phyloP scores from a whole-genome alignment of 2,888 invertebrate species.

The Stegana nigrithorax region DNA sequence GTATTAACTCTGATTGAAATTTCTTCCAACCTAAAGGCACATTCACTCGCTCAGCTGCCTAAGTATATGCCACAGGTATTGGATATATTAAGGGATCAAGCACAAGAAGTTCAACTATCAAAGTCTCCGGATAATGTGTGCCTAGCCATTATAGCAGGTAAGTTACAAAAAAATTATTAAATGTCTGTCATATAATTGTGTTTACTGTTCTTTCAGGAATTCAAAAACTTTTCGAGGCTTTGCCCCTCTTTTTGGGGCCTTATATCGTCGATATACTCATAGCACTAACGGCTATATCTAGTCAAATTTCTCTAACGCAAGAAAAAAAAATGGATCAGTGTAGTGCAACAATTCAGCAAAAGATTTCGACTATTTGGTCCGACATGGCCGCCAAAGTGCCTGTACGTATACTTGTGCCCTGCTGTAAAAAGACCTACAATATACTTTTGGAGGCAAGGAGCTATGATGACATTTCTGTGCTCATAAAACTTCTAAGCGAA shows the following conservation, averaged over 20 bases:
- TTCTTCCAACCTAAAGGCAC: slow-evolving; percentile 79
- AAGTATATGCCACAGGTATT: slow-evolving; percentile 83
- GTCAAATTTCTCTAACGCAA: slow-evolving; percentile 46
- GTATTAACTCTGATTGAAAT: slow-evolving; percentile 77
- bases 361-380: slow-evolving; percentile 74
- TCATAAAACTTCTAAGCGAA: slow-evolving; percentile 83
- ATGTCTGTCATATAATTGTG: too few species aligned
- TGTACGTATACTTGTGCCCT: slow-evolving; percentile 81
- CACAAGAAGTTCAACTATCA: slow-evolving; percentile 68
- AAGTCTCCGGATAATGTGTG: slow-evolving; percentile 60
- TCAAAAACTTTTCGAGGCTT: slow-evolving; percentile 83
- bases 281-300: slow-evolving; percentile 73
- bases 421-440: slow-evolving; percentile 76
- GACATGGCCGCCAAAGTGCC: slow-evolving; percentile 79
- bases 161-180: too few species aligned
- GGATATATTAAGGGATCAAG: slow-evolving; percentile 75
- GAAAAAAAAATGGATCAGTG: slow-evolving; percentile 69
- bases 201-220: slow-evolving; percentile 70
- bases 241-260: slow-evolving; percentile 87
- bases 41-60: slow-evolving; percentile 80
- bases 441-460: slow-evolving; percentile 72
- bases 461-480: slow-evolving; percentile 74
- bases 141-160: slow-evolving; percentile 72
- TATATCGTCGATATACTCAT: slow-evolving; percentile 81
- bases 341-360: slow-evolving; percentile 71